Percentiles rank a stretch among this genome's conserved stretches.
phyloP scores from a whole-genome alignment of 2,113 vertebrate species.

The Eptesicus fuscus region DNA sequence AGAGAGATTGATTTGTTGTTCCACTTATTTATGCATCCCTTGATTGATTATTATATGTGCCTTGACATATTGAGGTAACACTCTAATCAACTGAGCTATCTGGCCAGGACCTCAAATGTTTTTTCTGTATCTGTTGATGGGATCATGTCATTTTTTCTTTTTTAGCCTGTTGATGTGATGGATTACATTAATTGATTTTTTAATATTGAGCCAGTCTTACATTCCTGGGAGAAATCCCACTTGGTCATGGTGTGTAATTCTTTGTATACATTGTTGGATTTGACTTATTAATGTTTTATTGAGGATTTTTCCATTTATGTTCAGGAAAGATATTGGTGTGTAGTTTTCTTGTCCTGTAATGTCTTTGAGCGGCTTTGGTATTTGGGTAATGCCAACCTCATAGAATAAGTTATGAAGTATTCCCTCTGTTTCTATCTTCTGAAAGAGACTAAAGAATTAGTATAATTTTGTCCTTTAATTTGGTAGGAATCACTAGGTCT shows the following conservation, averaged over 20 bases:
- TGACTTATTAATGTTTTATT: neutral
- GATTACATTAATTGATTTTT: neutral
- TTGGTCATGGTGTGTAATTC: neutral
- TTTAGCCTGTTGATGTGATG: neutral
- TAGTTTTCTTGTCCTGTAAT: neutral
- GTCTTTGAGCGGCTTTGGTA: neutral
- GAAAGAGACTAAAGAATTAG: neutral
- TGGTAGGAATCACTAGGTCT: neutral
- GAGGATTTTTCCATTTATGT: neutral
- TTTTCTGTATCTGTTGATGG: neutral
- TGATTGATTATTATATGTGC: neutral
- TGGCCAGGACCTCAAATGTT: neutral
- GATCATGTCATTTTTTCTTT: neutral
- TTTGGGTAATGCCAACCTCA: neutral
- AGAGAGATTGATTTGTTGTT: neutral
- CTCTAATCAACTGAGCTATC: neutral
- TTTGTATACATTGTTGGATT: neutral
- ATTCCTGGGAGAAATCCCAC: neutral
- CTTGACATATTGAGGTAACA: neutral
- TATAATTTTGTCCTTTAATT: neutral
- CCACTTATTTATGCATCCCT: neutral
- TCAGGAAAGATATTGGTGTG: neutral
- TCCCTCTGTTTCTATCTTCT: neutral
- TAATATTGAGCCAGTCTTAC: neutral
- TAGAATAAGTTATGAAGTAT: neutral